Evolutionary conservation across 2,113 vertebrate species (phyloP).

Genomic region (Ivindomyrus marchei): DNA sequence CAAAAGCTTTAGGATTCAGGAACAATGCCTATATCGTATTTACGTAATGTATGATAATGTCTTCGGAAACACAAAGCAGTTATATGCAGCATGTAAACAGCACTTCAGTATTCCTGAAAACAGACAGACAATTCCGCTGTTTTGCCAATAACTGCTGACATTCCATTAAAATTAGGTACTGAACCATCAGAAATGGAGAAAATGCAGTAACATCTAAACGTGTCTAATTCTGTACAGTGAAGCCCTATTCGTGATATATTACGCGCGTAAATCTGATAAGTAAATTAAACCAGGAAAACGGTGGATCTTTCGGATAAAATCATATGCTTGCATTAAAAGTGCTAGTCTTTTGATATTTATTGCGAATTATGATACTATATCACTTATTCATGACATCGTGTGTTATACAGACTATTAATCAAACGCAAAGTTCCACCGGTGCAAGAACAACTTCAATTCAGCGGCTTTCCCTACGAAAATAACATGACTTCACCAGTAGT

Average conservation of each 20-base stretch:
- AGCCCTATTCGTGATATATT: neutral
- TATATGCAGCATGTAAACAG: neutral
- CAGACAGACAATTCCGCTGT: neutral
- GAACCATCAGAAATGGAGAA: too few species aligned
- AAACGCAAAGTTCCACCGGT: neutral
- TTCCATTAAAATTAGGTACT: neutral
- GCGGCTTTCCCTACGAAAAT: neutral
- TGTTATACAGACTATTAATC: neutral
- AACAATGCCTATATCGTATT: neutral
- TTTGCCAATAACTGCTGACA: neutral
- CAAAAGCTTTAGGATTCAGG: neutral
- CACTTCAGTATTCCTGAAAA: neutral
- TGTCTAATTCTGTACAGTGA: neutral
- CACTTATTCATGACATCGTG: neutral
- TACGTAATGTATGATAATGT: neutral
- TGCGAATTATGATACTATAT: neutral
- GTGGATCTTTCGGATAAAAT: neutral
- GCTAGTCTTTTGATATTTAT: neutral
- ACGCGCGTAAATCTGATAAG: conserved; percentile 20
- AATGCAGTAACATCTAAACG: neutral
- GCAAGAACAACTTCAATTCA: neutral
- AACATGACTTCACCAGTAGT: neutral
- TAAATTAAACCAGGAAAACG: neutral
- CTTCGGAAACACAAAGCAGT: neutral
- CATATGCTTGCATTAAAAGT: neutral